Evolutionary conservation across 2,113 vertebrate species (phyloP).

Genomic region (Chauna torquata): DNA sequence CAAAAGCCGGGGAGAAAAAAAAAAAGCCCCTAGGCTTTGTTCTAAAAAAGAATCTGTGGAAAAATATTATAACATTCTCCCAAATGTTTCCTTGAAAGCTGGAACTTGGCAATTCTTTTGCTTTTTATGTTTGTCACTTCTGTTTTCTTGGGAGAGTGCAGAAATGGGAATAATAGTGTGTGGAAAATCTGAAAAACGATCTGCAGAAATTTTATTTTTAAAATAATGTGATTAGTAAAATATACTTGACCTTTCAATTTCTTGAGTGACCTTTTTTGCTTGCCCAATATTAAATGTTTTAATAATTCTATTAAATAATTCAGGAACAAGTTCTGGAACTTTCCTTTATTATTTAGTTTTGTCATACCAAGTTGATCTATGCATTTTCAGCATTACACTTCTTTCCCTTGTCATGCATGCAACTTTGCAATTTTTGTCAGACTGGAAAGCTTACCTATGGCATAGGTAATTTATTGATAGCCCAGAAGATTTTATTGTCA

Average conservation of each 20-base stretch:
- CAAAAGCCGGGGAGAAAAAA: neutral
- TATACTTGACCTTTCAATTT: neutral
- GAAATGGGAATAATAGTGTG: rapidly evolving
- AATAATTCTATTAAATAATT: no score
- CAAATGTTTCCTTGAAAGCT: neutral
- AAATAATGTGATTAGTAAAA: neutral
- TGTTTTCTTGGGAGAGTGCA: neutral
- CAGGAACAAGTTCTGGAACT: neutral
- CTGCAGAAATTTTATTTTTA: neutral
- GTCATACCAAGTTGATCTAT: rapidly evolving
- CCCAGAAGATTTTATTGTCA: neutral
- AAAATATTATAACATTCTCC: neutral
- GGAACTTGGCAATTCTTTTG: neutral
- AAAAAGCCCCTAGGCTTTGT: neutral
- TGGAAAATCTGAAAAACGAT: rapidly evolving
- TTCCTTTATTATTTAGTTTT: neutral
- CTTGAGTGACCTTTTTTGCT: neutral
- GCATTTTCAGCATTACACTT: rapidly evolving
- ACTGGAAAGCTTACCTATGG: neutral
- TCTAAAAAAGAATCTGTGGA: no score
- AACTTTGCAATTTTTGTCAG: neutral
- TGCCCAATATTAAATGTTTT: neutral
- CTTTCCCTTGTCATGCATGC: neutral
- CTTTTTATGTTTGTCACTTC: neutral
- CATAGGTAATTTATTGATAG: neutral